Evolutionary conservation across 1,140 invertebrate genomes (phyloP).

Genomic region (Meloidogyne hapla): DNA sequence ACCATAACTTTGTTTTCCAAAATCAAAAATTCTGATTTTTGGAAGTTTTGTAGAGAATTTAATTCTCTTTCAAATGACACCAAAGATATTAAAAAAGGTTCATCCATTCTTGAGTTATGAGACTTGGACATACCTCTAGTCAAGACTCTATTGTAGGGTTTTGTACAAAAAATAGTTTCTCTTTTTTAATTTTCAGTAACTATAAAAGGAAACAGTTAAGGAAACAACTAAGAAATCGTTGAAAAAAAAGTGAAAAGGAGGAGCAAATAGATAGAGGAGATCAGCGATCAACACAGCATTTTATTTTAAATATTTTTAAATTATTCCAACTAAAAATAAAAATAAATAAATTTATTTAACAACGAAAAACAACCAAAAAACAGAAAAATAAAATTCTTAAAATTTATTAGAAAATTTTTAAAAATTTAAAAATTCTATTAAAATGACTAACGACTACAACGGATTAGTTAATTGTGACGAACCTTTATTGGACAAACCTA

Average conservation of each 20-base stretch:
- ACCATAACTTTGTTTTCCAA: background rate
- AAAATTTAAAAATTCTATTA: background rate
- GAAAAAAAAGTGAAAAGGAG: background rate
- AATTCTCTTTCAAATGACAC: background rate
- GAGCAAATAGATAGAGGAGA: background rate
- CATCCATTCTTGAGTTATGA: background rate
- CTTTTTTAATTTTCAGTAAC: background rate
- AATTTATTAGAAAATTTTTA: background rate
- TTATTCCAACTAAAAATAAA: background rate
- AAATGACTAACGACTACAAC: background rate
- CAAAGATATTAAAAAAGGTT: background rate
- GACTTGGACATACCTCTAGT: background rate
- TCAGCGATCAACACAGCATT: background rate
- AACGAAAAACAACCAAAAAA: constrained; percentile 7
- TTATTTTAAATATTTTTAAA: background rate
- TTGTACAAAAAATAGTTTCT: background rate
- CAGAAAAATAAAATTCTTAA: background rate
- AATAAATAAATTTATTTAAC: background rate
- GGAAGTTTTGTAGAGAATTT: background rate
- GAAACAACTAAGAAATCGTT: constrained; percentile 6
- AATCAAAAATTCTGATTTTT: background rate
- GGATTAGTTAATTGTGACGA: background rate
- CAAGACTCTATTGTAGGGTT: background rate
- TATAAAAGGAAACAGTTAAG: background rate
- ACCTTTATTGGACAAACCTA: constrained; percentile 22